Base-by-base conservation (phyloP, 2,888 invertebrate genomes). In the Eristalis pertinax region DNA sequence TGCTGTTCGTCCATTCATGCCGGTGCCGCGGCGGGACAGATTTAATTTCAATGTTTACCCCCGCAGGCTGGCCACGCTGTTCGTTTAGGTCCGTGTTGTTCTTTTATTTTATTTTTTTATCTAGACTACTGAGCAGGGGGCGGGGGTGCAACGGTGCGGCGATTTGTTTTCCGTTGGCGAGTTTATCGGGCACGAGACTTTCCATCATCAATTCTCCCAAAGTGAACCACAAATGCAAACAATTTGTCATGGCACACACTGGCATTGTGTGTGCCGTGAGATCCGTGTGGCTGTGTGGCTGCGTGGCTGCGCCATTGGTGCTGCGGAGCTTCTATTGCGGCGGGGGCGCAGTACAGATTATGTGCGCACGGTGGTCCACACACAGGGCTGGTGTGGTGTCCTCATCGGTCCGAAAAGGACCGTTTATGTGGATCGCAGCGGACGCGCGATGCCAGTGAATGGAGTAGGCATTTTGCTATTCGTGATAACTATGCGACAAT, bases 401-500 rank as follows among this genome's bases (percentile, higher is more conserved):
- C 76, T 87, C 2, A 2, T 4, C 26, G 2, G 2, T 2, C 83
- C 63, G 60, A 76, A 83, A 83, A 87, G 83, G 83, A 87, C 75
- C 83, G 79, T 83, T 83, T 79, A 78, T 76, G 70, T 72, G 35
- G 75, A 79, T 83, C 79, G 68, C 58, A 5, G 58, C 63, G 72
- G 68, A 43, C 26, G 56, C 63, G 69, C 41, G 56, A 74, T 78
- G 74, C 69, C 78, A 86, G 82, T 83, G 86, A 86, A 86, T 62
- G 74, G 62, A 74, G 78, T 60, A 60, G 78, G 83, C 83, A 87
- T 87, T 87, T 87, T 87, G 87, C 87, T 87, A 87, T 79, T 69
- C 83, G 88, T 84, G 88, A 88, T 88, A 88, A 88, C 88, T 88
- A 88, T 81, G 88, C 88, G 88, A 88, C 88, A 88, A 88, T 88